Evolutionary conservation across 2,888 invertebrate genomes (phyloP).

Genomic region (Pollenia amentaria): DNA sequence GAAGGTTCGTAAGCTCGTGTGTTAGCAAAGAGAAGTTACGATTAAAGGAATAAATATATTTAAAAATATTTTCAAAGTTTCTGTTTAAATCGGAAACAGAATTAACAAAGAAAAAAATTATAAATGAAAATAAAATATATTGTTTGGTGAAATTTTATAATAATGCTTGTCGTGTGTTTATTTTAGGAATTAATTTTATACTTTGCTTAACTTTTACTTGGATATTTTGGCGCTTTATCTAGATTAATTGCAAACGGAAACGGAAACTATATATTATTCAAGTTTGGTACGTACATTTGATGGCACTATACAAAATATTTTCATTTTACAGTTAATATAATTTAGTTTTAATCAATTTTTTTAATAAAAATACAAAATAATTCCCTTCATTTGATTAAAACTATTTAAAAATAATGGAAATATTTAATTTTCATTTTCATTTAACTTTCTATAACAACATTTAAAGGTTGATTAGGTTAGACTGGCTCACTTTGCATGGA

Average conservation of each 20-base stretch:
- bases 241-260: slow-evolving; percentile 40
- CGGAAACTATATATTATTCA: slow-evolving; percentile 33
- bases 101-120: background rate
- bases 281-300: slow-evolving; percentile 49
- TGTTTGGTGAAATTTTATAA: background rate
- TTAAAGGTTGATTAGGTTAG: no score
- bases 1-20: slow-evolving; percentile 62
- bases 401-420: no score
- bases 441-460: no score
- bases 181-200: slow-evolving; percentile 14
- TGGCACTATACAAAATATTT: no score
- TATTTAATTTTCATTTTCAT: no score
- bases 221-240: slow-evolving; percentile 34
- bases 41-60: slow-evolving; percentile 13
- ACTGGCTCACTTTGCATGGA: no score
- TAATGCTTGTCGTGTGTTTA: slow-evolving; percentile 9
- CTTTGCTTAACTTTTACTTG: background rate
- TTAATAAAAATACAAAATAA: no score
- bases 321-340: no score
- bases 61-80: slow-evolving; percentile 11
- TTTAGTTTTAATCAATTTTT: no score
- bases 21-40: slow-evolving; percentile 7
- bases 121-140: background rate
- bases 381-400: no score
- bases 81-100: slow-evolving; percentile 8